Conservation (phyloP, 2,797 vertebrate genomes). For the Diglossa cyanea region DNA sequence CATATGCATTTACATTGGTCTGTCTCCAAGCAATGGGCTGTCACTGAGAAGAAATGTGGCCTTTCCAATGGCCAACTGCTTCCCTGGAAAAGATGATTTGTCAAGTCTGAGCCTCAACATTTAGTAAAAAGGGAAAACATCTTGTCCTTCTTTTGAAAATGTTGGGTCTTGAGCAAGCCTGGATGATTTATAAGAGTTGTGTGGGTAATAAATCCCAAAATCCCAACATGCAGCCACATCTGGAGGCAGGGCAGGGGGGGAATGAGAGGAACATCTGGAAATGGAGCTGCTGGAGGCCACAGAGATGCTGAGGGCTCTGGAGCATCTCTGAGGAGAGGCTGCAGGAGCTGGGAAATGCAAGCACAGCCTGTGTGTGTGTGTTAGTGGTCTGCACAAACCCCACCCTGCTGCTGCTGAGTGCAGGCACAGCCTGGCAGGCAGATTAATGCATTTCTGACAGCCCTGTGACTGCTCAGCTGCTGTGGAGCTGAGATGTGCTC, state of each 20-base stretch:
- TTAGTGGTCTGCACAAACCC: background rate
- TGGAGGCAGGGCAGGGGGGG: background rate
- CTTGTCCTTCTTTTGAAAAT: background rate
- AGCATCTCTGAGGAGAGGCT: background rate
- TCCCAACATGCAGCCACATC: background rate
- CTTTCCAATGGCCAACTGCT: background rate
- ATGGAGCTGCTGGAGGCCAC: background rate
- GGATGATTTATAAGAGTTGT: too few relatives aligned
- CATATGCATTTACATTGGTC: background rate
- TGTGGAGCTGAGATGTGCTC: background rate
- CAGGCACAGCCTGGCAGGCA: background rate
- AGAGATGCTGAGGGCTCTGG: background rate
- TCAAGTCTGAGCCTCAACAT: background rate
- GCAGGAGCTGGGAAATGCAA: background rate
- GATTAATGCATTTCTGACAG: background rate
- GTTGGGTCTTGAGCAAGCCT: background rate
- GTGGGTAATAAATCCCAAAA: background rate
- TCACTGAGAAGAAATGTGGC: background rate
- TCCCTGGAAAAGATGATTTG: background rate
- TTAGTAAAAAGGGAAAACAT: background rate
- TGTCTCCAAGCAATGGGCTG: background rate
- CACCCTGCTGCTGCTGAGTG: background rate
- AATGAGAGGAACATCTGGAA: background rate
- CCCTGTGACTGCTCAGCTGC: background rate
- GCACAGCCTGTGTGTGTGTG: accelerated